Evolutionary conservation across 2,888 invertebrate genomes (phyloP).

Genomic region (Lysandra bellargus): DNA sequence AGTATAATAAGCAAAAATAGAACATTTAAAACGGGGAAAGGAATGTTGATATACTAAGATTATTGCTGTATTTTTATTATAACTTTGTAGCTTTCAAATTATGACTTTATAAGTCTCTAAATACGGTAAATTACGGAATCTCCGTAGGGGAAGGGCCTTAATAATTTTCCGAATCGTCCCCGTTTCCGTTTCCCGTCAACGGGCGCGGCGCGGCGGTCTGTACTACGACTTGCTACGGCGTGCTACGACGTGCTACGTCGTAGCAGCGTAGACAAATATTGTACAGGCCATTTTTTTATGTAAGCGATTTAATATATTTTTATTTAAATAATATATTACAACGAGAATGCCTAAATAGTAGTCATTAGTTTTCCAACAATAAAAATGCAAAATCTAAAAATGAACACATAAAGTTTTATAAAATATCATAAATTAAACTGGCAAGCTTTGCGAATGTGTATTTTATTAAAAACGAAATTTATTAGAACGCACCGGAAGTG

Average conservation of each 20-base stretch:
- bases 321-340: neutral
- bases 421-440: constrained; percentile 13
- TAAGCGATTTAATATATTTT: neutral
- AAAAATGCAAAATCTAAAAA: neutral
- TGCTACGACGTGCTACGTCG: neutral
- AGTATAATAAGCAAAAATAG: no score
- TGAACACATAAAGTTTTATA: constrained; percentile 1
- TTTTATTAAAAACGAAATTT: constrained; percentile 24
- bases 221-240: neutral
- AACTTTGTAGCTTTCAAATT: no score
- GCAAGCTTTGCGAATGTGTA: constrained; percentile 12
- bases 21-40: no score
- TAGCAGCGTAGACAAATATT: neutral
- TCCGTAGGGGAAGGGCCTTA: no score
- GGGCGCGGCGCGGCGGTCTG: neutral
- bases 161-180: neutral
- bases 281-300: neutral
- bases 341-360: neutral
- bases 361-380: neutral
- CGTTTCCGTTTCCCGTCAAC: no score
- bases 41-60: no score
- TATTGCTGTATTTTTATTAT: no score
- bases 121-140: no score
- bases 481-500: constrained; percentile 20
- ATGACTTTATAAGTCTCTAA: no score